Conservation (phyloP, 2,113 vertebrate genomes). For the Cynopterus brachyotis region DNA sequence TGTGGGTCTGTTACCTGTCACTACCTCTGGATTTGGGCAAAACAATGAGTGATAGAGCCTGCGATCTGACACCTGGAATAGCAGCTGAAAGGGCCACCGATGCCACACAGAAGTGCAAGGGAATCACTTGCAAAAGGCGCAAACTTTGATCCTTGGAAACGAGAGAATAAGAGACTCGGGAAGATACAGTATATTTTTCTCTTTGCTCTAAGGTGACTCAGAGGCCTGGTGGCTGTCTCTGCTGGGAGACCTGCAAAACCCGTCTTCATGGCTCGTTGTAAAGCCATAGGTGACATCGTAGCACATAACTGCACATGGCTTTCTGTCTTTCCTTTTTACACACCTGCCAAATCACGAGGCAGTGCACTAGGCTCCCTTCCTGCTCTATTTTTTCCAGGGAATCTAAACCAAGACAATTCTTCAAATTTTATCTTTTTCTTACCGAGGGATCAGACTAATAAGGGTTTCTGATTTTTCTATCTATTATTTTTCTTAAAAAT, state of each 20-base stretch:
- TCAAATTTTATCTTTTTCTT: background rate
- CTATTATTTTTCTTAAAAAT: background rate
- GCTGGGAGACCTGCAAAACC: background rate
- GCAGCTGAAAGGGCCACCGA: background rate
- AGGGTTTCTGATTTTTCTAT: background rate
- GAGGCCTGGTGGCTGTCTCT: background rate
- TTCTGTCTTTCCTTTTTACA: background rate
- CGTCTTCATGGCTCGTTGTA: background rate
- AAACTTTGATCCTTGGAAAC: background rate
- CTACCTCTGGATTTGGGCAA: background rate
- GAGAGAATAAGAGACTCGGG: background rate
- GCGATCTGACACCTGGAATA: background rate
- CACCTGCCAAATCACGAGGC: background rate
- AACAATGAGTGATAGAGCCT: background rate
- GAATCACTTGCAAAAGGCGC: background rate
- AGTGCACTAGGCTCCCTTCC: background rate
- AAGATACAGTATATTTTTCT: background rate
- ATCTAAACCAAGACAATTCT: background rate
- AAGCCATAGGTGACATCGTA: accelerated
- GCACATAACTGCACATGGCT: accelerated
- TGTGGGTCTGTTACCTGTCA: background rate
- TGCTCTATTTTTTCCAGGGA: background rate
- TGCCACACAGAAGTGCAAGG: background rate
- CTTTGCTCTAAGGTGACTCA: background rate
- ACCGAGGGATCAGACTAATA: background rate